Percentiles rank a stretch among this genome's conserved stretches.
Conservation (phyloP, 2,113 vertebrate genomes). For the Anolis sagrei region DNA sequence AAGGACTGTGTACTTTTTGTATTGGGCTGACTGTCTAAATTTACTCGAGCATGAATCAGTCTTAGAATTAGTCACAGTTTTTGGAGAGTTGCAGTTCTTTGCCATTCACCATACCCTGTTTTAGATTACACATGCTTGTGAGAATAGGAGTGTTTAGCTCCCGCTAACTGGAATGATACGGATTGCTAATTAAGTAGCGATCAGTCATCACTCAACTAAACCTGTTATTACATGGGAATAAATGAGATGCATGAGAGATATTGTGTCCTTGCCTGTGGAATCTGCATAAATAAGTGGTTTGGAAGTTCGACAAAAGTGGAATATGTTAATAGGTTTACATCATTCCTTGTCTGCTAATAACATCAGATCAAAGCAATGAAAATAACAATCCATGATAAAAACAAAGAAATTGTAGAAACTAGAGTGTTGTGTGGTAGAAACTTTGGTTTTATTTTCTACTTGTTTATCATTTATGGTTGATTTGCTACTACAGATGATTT, state of each 20-base stretch:
- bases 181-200: not conserved
- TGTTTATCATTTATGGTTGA: no score
- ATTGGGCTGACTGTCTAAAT: not conserved
- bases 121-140: not conserved
- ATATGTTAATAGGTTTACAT: not conserved
- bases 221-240: not conserved
- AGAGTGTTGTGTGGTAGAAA: not conserved
- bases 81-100: not conserved
- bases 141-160: not conserved
- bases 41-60: not conserved
- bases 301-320: not conserved
- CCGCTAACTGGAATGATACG: not conserved
- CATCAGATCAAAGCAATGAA: not conserved
- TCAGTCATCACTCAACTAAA: not conserved
- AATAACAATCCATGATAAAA: not conserved
- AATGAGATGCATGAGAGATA: not conserved
- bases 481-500: not conserved
- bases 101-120: not conserved
- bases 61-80: not conserved
- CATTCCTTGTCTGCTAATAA: not conserved
- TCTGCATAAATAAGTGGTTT: not conserved
- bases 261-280: not conserved
- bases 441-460: not conserved
- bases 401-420: not conserved
- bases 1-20: not conserved